These are phyloP conservation scores for Eristalinus aeneus DNA, from an alignment of 2,888 invertebrate genomes.

Conservation along the genomic window DNA sequence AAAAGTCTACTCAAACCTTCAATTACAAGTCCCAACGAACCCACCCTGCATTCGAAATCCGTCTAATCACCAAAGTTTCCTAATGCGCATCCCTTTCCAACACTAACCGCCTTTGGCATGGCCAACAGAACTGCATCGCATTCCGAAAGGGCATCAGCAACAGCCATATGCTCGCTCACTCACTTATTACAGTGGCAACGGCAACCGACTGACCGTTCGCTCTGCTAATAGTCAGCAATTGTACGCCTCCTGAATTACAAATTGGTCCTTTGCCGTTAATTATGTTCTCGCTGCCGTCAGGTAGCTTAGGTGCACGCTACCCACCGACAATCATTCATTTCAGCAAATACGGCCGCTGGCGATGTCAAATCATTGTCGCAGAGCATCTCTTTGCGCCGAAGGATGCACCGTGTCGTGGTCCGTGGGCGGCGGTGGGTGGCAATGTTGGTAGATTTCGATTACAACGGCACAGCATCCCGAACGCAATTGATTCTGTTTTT, in stretches of 20 bases:
- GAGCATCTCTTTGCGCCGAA: conserved; percentile 15
- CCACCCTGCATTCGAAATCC: background rate
- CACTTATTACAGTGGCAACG: conserved; percentile 27
- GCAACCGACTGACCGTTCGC: conserved; percentile 2
- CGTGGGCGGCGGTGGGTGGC: background rate
- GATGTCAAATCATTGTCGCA: conserved; percentile 15
- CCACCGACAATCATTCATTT: conserved; percentile 54
- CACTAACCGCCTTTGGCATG: background rate
- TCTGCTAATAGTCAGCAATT: conserved; percentile 57
- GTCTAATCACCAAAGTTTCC: background rate
- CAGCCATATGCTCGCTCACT: background rate
- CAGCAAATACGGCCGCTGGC: conserved; percentile 49
- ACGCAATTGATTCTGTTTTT: conserved; percentile 49
- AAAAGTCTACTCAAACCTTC: background rate
- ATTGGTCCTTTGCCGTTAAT: conserved; percentile 63
- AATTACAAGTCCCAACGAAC: background rate
- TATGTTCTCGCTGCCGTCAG: conserved; percentile 44
- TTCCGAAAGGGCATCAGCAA: background rate
- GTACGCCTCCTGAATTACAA: conserved; percentile 60
- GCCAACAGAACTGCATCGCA: background rate
- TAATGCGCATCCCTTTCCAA: background rate
- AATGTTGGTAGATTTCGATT: background rate
- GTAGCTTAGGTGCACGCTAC: conserved; percentile 37
- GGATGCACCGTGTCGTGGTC: conserved; percentile 2
- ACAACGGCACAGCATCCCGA: conserved; percentile 10